A percentile compares a stretch with the other conserved stretches of the same genome.
phyloP scores from a whole-genome alignment of 2,888 invertebrate genomes.

The Heliconius charithonia region DNA sequence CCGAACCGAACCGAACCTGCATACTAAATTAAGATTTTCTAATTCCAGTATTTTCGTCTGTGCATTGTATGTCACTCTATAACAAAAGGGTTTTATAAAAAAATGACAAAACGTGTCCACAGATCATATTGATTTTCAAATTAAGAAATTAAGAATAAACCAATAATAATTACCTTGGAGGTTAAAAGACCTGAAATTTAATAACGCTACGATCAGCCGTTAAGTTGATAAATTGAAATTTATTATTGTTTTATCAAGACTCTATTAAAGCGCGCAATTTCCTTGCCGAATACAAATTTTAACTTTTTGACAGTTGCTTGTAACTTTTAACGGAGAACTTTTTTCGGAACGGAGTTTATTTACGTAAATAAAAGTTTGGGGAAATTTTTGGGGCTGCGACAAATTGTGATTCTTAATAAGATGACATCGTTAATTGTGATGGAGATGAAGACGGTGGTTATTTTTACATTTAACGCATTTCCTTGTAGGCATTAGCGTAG shows the following conservation, averaged over 20 bases:
- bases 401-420: slow-evolving; percentile 20
- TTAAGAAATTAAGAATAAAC: not conserved
- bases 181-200: slow-evolving; percentile 11
- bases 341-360: slow-evolving; percentile 6
- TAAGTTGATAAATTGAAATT: slow-evolving; percentile 30
- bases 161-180: not conserved
- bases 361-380: slow-evolving; percentile 19
- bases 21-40: too few relatives aligned
- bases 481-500: too few relatives aligned
- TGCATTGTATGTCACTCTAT: too few relatives aligned
- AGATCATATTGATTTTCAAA: not conserved
- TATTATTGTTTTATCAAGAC: slow-evolving; percentile 30
- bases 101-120: not conserved
- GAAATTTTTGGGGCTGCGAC: slow-evolving; percentile 7
- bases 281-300: slow-evolving; percentile 27
- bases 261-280: slow-evolving; percentile 27
- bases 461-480: not conserved
- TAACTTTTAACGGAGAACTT: not conserved
- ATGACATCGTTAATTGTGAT: slow-evolving; percentile 13
- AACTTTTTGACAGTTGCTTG: slow-evolving; percentile 33
- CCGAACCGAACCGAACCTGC: too few relatives aligned
- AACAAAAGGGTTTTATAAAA: too few relatives aligned
- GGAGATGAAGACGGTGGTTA: not conserved
- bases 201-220: not conserved
- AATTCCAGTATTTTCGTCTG: too few relatives aligned